Evolutionary conservation across 2,797 vertebrate species (phyloP).

Genomic region (Tangara arthus): DNA sequence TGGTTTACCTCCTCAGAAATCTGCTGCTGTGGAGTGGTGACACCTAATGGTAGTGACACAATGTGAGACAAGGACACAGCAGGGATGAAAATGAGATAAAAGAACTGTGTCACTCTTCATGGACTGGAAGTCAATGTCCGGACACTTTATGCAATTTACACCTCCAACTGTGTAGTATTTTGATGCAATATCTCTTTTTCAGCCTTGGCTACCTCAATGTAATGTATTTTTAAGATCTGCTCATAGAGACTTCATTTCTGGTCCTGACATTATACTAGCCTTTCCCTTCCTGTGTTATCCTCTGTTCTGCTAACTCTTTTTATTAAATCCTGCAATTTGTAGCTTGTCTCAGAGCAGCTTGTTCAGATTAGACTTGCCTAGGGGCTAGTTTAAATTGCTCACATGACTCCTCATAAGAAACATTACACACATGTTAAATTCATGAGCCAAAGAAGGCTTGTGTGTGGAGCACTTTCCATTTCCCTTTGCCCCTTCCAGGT

Average conservation of each 20-base stretch:
- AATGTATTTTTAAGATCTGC: background rate
- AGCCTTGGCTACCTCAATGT: background rate
- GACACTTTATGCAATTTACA: background rate
- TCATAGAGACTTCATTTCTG: background rate
- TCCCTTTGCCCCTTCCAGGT: slow-evolving; percentile 47
- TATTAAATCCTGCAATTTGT: slow-evolving; percentile 55
- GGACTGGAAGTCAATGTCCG: background rate
- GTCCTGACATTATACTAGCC: background rate
- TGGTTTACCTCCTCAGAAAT: background rate
- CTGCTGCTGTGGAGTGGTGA: slow-evolving; percentile 11
- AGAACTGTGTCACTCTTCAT: background rate
- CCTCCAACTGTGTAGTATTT: background rate
- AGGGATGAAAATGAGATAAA: background rate
- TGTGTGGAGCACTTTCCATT: background rate
- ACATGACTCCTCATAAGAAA: slow-evolving; percentile 48
- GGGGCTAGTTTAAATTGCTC: slow-evolving; percentile 63
- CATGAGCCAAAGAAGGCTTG: slow-evolving; percentile 39
- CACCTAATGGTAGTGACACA: slow-evolving; percentile 7
- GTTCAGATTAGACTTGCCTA: slow-evolving; percentile 54
- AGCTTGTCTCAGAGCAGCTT: slow-evolving; percentile 55
- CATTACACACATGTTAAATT: slow-evolving; percentile 54
- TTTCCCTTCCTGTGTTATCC: background rate
- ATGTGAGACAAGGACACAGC: background rate
- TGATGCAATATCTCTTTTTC: background rate
- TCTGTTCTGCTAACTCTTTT: background rate